Evolutionary conservation across 92 coral and sea anemone species (phyloP), one percentile per base, ranked within the genome.

Genomic region (Isaurus tuberculatus): DNA sequence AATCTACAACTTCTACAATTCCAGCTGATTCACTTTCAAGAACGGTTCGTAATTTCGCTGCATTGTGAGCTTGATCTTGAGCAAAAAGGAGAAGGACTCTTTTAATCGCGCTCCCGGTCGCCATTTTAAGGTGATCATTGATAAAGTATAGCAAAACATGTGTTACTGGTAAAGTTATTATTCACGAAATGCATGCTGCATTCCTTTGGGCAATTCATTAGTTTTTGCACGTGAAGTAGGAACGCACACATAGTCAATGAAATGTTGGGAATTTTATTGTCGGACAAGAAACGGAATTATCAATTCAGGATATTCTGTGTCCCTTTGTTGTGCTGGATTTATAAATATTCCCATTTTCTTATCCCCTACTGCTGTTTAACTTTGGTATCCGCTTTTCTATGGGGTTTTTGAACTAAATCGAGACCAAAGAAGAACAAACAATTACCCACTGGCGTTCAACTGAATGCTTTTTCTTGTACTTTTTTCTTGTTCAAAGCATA

Each of bases 11-110:
- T 34, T 86, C 89, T 4, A 87, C 78, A 64, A 81, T 70, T 0
- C 96, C 96, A 19, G 61, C 40, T 0, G 93, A 84, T 43, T 90
- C 92, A 72, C 90, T 84, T 73, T 92, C 93, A 16, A 92, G 83
- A 13, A 92, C 96, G 8, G 94, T 90, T 8, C 94, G 88, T 9
- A 92, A 84, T 63, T 90, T 90, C 44, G 88, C 90, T 15, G 91
- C 85, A 61, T 87, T 87, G 66, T 72, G 81, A 25, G 73, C 85
- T 64, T 90, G 91, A 30, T 92, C 94, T 58, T 92, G 80, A 17
- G 90, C 91, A 67, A 79, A 92, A n/a, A 92, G 90, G 9, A 92
- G 90, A 36, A 92, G 58, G 17, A 73, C 89, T 43, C 86, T 90
- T 83, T 92, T 92, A 57, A 90, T 40, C 17, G 68, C 64, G 34